Conservation (phyloP, 2,113 vertebrate species). For the Pollachius pollachius region DNA sequence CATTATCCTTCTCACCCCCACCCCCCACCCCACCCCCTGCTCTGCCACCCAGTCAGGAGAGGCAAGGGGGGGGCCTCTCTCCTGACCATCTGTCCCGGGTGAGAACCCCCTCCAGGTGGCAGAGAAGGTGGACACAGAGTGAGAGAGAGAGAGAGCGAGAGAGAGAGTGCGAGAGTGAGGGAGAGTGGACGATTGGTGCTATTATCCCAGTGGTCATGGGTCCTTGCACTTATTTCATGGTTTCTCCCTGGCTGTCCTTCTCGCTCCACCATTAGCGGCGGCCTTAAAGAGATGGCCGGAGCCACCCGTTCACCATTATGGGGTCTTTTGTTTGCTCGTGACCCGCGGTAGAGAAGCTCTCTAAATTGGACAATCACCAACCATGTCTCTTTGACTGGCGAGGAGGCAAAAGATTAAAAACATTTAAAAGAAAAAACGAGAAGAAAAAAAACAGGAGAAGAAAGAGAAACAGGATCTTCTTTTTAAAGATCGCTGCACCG, state of each 20-base stretch:
- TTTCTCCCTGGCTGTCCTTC: constrained; percentile 57
- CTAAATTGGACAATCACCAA: constrained; percentile 26
- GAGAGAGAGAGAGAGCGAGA: no score
- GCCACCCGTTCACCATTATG: constrained; percentile 51
- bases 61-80: constrained; percentile 50
- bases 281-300: constrained; percentile 39
- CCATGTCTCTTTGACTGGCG: constrained; percentile 27
- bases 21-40: constrained; percentile 12
- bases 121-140: constrained; percentile 36
- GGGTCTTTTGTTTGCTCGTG: constrained; percentile 56
- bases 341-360: constrained; percentile 20
- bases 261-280: constrained; percentile 61
- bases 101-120: constrained; percentile 46
- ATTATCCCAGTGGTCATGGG: constrained; percentile 73
- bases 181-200: constrained; percentile 28
- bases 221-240: constrained; percentile 76
- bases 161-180: no score
- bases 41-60: constrained; percentile 46
- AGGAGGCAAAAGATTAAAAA: no score
- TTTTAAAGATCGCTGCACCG: constrained; percentile 7
- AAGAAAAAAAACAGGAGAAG: constrained; percentile 13
- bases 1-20: constrained; percentile 47
- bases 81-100: constrained; percentile 67
- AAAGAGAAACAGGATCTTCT: constrained; percentile 19
- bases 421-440: constrained; percentile 14